These are phyloP conservation scores for Yponomeuta sedellus DNA, from an alignment of 2,888 invertebrate genomes.

Conservation along the genomic window DNA sequence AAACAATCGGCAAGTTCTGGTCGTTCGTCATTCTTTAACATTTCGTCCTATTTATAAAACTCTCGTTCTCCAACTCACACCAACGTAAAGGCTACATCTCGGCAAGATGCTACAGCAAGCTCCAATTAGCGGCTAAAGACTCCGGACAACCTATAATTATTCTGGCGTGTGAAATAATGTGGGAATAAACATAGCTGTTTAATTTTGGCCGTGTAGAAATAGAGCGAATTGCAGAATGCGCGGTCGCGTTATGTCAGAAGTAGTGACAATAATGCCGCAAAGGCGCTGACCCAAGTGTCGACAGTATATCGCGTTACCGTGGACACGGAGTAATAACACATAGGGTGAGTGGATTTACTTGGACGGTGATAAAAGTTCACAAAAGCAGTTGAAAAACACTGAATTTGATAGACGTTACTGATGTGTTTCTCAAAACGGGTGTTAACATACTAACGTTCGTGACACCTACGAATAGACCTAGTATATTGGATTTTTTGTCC, in stretches of 20 bases:
- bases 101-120: neutral
- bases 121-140: conserved; percentile 72
- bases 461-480: no score
- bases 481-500: no score
- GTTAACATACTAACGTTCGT: no score
- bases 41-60: no score
- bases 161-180: conserved; percentile 31
- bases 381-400: no score
- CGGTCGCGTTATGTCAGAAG: conserved; percentile 72
- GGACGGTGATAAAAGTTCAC: no score
- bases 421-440: no score
- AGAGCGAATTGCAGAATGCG: conserved; percentile 64
- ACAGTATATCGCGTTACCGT: conserved; percentile 4
- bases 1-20: no score
- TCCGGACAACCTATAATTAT: conserved; percentile 56
- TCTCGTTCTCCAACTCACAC: neutral
- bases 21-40: no score
- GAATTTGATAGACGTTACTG: no score
- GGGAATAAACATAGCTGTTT: conserved; percentile 51
- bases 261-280: conserved; percentile 6
- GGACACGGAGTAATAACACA: neutral
- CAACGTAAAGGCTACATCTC: neutral
- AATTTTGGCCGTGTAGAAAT: conserved; percentile 63
- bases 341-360: neutral
- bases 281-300: conserved; percentile 5